Evolutionary conservation across 37 sponge, comb jelly and placozoan genomes (phyloP), one percentile per base, ranked within the genome.

Genomic region (Eunapius fragilis): DNA sequence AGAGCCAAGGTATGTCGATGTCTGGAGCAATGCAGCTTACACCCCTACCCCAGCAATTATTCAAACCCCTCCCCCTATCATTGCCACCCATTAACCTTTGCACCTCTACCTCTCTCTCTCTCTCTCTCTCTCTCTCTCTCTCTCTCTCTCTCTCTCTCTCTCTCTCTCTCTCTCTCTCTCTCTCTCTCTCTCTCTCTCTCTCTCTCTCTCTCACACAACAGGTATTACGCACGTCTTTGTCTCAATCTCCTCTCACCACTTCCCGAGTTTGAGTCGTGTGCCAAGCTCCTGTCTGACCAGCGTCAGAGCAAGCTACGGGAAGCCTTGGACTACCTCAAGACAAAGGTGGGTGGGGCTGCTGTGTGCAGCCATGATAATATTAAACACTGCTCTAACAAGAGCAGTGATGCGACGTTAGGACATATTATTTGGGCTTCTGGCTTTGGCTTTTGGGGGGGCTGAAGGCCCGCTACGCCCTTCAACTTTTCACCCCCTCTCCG

Each of bases 191-290:
- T 13, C 12, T 75, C 12, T 6, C 13, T 31, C 3, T 7, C 31
- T 7, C 9, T 45, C 47, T 45, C 47, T 45, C 9, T 35, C 75
- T 35, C 32, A 10, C 27, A 6, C 27, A 74, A 4, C 33, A 89
- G 96, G 79, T 95, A 85, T 71, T 87, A 88, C 85, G 93, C 83
- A 13, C 78, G 90, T 0, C 85, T 72, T 74, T 71, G 87, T 34
- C 75, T 95, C 36, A 80, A 79, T 34, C 37, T 69, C 58, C 67
- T 95, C 19, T 80, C 72, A 70, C 70, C 75, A 0, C 77, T 69
- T 79, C 72, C 92, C 37, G 92, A 92, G 33, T 95, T 92, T 87
- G 87, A 89, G 12, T 58, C 36, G 32, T 38, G 77, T 0, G 70
- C 79, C 68, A 35, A 48, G 12, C 45, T 87, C n/a, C 79, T 93